Base-by-base conservation (phyloP, 2,113 vertebrate genomes). In the Oxygymnocypris stewartii region DNA sequence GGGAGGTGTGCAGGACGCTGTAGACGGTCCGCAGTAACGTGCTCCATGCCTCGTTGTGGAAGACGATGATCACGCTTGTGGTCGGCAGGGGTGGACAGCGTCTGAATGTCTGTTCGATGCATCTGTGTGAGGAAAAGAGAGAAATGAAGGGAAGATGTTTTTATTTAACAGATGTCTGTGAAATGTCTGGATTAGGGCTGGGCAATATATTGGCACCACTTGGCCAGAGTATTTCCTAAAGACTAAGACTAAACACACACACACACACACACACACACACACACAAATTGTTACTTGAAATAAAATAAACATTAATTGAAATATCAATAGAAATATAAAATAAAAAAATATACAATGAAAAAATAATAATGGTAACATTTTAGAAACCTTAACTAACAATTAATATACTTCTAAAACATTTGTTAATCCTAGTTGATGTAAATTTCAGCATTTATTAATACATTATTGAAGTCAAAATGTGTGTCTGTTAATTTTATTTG, bases 41-140 rank as follows among this genome's bases (percentile, higher is more conserved):
- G 88, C 97, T 99, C 98, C 98, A 99, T 0, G 96, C 98, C 91
- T 99, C 98, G 78, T 99, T 99, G 91, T 99, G 97, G 92, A 99
- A 99, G 90, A 99, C 98, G 67, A 99, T 99, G 90, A 99, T 96
- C 92, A 99, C 95, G 73, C 98, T 99, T 86, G 98, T 99, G 85
- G 96, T 98, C 84, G 96, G 96, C 90, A 99, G 87, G 0, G 96
- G 91, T 0, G 97, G 98, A 88, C 98, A 99, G 59, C 98, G 96
- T 88, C 96, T 97, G 93, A 98, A 99, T 86, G 96, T 98, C 76
- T 99, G 97, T 86, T 99, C 98, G 90, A 99, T 99, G 89, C 98
- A 99, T 94, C 98, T 99, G 92, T 88, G 75, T 18, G 4, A 71
- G 71, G 87, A 75, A 69, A 44, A 87, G 67, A 84, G 69, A 75